Evolutionary conservation across 2,888 invertebrate species (phyloP).

Genomic region (Chrysotoxum bicinctum): DNA sequence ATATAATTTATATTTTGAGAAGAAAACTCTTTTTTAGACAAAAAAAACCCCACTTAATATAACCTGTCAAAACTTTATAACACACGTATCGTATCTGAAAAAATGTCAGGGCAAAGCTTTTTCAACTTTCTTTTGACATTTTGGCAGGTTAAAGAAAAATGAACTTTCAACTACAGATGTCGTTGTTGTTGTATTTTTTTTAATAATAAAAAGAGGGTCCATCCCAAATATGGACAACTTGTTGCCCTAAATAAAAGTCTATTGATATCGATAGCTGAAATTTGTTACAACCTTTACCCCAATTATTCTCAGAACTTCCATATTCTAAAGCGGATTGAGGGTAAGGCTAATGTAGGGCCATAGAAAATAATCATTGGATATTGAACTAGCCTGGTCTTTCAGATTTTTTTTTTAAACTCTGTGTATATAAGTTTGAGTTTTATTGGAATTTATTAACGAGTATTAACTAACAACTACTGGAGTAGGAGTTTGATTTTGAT

Average conservation of each 20-base stretch:
- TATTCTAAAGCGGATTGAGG: background rate
- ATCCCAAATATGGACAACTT: constrained; percentile 48
- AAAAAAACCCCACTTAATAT: constrained; percentile 51
- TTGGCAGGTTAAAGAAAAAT: background rate
- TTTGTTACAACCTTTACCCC: constrained; percentile 59
- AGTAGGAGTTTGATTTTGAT: too few relatives aligned
- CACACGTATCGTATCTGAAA: constrained; percentile 44
- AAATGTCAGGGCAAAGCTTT: constrained; percentile 41
- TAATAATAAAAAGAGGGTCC: constrained; percentile 13
- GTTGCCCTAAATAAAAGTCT: constrained; percentile 35
- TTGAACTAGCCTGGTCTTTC: too few relatives aligned
- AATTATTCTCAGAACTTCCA: constrained; percentile 20
- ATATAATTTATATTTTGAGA: constrained; percentile 4
- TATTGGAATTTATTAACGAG: too few relatives aligned
- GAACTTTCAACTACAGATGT: constrained; percentile 44
- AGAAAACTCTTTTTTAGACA: constrained; percentile 17
- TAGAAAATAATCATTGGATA: background rate
- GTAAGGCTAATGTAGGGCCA: background rate
- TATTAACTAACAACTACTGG: too few relatives aligned
- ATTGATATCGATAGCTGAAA: constrained; percentile 48
- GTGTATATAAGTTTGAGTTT: too few relatives aligned
- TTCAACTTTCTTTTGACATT: constrained; percentile 31
- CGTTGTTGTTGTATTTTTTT: constrained; percentile 9
- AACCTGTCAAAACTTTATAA: constrained; percentile 67
- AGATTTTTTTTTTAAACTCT: too few relatives aligned